These are phyloP conservation scores for Parthenolecanium corni DNA, from an alignment of 2,888 invertebrate species.

Conservation along the genomic window DNA sequence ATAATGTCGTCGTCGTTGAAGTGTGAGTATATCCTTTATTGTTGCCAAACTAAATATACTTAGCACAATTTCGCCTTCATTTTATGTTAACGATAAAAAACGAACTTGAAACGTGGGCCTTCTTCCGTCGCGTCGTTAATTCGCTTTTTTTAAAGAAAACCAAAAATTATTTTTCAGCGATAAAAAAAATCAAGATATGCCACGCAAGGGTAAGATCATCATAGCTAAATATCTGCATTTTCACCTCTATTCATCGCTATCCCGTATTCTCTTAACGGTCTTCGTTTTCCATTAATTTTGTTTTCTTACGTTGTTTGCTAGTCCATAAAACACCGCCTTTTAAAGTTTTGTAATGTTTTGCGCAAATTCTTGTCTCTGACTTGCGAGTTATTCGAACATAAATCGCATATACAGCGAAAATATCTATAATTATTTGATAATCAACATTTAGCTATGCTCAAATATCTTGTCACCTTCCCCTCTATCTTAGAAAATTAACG, in stretches of 20 bases:
- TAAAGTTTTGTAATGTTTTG: too few species aligned
- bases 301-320: too few species aligned
- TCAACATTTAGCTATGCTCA: too few species aligned
- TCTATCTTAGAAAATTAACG: too few species aligned
- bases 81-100: background rate
- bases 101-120: background rate
- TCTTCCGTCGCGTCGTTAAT: background rate
- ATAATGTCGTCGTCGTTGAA: conserved; percentile 19
- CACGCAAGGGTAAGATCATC: conserved; percentile 14
- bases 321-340: too few species aligned
- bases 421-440: too few species aligned
- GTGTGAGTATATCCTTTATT: conserved; percentile 10
- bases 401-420: too few species aligned
- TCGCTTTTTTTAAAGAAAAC: background rate
- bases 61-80: background rate
- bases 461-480: too few species aligned
- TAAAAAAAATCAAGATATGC: conserved; percentile 14
- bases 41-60: background rate
- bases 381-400: too few species aligned
- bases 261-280: background rate
- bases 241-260: background rate
- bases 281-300: background rate
- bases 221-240: background rate
- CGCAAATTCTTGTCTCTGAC: too few species aligned
- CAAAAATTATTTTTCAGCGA: conserved; percentile 17